A percentile compares a stretch with the other conserved stretches of the same genome.
These are phyloP conservation scores for Tortricodes alternella DNA, from an alignment of 2,888 invertebrate genomes.

Conservation along the genomic window DNA sequence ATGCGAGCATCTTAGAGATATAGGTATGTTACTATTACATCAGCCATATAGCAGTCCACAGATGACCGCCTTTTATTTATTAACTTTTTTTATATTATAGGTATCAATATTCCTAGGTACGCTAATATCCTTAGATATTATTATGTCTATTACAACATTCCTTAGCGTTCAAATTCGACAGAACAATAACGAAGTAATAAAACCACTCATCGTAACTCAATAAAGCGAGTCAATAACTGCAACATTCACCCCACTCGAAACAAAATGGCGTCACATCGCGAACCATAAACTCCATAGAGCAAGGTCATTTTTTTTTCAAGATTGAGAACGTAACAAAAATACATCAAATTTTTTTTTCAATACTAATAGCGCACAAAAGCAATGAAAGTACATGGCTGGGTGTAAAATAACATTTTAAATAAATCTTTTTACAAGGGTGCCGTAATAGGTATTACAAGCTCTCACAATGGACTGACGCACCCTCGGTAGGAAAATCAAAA, in stretches of 20 bases:
- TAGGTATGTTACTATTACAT: no score
- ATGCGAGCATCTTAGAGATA: no score
- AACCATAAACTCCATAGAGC: slow-evolving; percentile 35
- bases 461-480: slow-evolving; percentile 66
- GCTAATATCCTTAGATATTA: neutral
- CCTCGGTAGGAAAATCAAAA: slow-evolving; percentile 69
- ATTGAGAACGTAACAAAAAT: slow-evolving; percentile 14
- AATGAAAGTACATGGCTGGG: slow-evolving; percentile 70
- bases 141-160: neutral
- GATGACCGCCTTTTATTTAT: no score
- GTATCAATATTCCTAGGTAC: neutral
- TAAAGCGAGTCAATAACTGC: slow-evolving; percentile 66
- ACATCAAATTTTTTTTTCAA: slow-evolving; percentile 49
- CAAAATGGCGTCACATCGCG: slow-evolving; percentile 57
- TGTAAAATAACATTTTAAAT: slow-evolving; percentile 83
- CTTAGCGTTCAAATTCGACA: slow-evolving; percentile 4
- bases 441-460: slow-evolving; percentile 74
- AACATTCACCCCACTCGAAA: slow-evolving; percentile 49
- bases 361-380: slow-evolving; percentile 61
- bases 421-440: slow-evolving; percentile 76
- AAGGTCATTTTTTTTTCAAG: slow-evolving; percentile 38
- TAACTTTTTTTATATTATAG: no score
- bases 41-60: no score
- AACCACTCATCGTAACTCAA: slow-evolving; percentile 71
- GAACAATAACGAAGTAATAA: slow-evolving; percentile 39